Evolutionary conservation across 2,888 invertebrate genomes (phyloP).

Genomic region (Cheilosia vernalis): DNA sequence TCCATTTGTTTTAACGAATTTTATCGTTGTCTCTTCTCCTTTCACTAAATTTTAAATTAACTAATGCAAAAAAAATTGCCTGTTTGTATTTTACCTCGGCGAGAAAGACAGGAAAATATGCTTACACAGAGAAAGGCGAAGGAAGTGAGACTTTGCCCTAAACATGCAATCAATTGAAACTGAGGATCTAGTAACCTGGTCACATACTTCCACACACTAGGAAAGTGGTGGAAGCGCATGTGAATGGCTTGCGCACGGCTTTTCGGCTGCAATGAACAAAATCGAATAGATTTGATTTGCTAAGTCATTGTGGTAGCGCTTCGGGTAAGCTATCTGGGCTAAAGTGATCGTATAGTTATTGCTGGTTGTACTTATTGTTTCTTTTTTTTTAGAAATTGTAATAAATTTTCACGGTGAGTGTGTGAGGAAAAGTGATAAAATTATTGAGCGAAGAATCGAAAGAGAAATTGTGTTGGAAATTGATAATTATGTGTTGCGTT

Average conservation of each 20-base stretch:
- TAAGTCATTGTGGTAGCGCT: conserved; percentile 30
- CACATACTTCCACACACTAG: conserved; percentile 19
- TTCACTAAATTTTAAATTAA: conserved; percentile 55
- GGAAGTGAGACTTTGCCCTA: conserved; percentile 45
- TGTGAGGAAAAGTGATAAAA: conserved; percentile 56
- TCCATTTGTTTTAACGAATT: conserved; percentile 20
- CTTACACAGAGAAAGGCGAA: conserved; percentile 38
- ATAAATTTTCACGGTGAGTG: conserved; percentile 46
- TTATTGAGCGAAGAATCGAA: conserved; percentile 50
- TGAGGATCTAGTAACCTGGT: conserved; percentile 50
- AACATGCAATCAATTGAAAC: conserved; percentile 58
- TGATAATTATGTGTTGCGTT: conserved; percentile 19
- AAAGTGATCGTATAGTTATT: conserved; percentile 36
- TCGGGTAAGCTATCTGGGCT: conserved; percentile 27
- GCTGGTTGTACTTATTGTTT: conserved; percentile 27
- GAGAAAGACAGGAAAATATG: conserved; percentile 20
- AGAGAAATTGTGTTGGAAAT: conserved; percentile 21
- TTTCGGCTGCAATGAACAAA: conserved; percentile 25
- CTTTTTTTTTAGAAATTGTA: conserved; percentile 36
- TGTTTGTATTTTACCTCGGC: not conserved
- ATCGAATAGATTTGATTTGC: conserved; percentile 53
- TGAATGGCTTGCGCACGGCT: conserved; percentile 42
- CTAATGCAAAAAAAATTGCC: conserved; percentile 31
- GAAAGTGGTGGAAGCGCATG: conserved; percentile 24
- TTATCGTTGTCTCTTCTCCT: conserved; percentile 41